phyloP scores from a whole-genome alignment of 2,113 vertebrate species.

The Amblyornis subalaris region DNA sequence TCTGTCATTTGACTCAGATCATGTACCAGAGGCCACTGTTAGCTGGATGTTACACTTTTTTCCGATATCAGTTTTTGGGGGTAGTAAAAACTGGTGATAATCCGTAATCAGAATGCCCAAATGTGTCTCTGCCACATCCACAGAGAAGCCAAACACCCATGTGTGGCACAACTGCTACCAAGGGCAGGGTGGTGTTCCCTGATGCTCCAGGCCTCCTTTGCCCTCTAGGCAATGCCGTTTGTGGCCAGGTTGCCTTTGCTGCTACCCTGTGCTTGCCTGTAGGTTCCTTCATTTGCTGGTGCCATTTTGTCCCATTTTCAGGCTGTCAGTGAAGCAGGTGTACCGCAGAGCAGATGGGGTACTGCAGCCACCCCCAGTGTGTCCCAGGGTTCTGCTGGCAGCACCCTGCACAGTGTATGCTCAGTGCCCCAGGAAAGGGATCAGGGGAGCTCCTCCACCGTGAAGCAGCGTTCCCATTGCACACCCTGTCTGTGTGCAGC shows the following conservation, averaged over 20 bases:
- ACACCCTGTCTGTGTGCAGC: accelerated
- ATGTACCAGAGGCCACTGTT: background rate
- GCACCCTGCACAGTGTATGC: accelerated
- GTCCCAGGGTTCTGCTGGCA: accelerated
- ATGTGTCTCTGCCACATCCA: background rate
- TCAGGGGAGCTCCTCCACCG: background rate
- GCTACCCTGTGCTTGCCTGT: background rate
- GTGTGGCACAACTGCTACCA: background rate
- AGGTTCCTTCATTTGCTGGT: background rate
- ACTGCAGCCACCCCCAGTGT: accelerated
- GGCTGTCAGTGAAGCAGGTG: accelerated
- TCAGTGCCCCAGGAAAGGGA: accelerated
- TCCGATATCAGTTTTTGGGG: no score
- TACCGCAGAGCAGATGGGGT: background rate
- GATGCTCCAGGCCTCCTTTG: background rate
- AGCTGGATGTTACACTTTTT: background rate
- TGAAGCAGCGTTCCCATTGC: accelerated
- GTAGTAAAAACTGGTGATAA: background rate
- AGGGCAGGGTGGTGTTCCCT: background rate
- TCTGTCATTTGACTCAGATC: background rate
- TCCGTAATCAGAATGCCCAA: background rate
- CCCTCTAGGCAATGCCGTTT: background rate
- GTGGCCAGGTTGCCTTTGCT: background rate
- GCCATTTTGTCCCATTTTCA: background rate
- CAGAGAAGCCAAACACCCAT: background rate